These are phyloP conservation scores for Sigmodon hispidus DNA, from an alignment of 2,113 vertebrate genomes.

Conservation along the genomic window DNA sequence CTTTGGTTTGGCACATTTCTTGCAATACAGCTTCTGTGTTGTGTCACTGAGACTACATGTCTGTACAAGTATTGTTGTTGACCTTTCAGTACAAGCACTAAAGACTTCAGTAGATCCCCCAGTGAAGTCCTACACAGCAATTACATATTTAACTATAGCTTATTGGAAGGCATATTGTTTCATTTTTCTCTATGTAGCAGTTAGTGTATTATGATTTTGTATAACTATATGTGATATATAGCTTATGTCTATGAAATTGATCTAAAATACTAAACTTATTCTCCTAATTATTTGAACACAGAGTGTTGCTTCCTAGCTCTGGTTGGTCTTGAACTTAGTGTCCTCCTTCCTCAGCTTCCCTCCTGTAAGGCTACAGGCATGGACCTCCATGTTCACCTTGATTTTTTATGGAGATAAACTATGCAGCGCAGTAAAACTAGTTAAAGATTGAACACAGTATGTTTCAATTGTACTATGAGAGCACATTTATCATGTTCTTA, in stretches of 20 bases:
- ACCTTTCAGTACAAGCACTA: too few species aligned
- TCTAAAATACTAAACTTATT: background rate
- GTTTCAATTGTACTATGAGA: background rate
- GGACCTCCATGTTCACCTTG: background rate
- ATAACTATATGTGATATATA: background rate
- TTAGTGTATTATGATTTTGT: background rate
- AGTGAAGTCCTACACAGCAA: background rate
- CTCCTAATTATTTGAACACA: background rate
- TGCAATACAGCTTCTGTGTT: background rate
- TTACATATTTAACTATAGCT: background rate
- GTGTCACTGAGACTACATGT: background rate
- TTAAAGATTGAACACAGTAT: background rate
- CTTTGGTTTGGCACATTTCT: background rate
- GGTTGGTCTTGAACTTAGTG: background rate
- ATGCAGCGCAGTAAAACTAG: too few species aligned
- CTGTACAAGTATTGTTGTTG: background rate
- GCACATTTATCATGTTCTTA: background rate
- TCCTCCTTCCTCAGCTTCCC: background rate
- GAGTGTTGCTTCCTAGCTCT: too few species aligned
- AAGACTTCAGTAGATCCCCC: background rate
- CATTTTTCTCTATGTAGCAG: background rate
- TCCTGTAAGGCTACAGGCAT: background rate
- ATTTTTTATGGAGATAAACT: background rate
- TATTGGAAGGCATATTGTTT: background rate
- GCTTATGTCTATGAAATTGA: constrained; percentile 1